Evolutionary conservation across 2,113 vertebrate species (phyloP).

Genomic region (Athene noctua): DNA sequence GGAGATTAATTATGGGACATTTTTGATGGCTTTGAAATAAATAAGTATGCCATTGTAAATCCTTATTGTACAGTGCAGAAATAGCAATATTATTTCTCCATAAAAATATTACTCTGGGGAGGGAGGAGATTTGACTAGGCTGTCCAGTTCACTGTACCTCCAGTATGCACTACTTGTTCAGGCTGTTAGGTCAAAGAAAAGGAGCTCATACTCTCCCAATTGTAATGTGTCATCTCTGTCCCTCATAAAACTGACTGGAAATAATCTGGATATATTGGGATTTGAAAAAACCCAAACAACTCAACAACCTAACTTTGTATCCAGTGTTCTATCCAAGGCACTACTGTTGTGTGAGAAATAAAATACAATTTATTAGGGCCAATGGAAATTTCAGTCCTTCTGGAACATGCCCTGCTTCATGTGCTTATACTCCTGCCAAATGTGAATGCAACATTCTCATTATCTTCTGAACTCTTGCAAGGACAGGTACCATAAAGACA

Average conservation of each 20-base stretch:
- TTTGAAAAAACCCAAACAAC: fast-evolving
- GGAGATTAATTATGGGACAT: neutral
- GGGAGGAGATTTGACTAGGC: neutral
- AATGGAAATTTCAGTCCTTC: neutral
- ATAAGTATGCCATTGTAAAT: neutral
- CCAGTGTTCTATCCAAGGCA: neutral
- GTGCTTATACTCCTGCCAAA: neutral
- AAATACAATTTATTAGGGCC: neutral
- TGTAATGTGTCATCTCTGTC: neutral
- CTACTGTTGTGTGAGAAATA: neutral
- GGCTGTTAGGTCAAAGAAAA: neutral
- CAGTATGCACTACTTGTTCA: neutral
- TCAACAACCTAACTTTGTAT: neutral
- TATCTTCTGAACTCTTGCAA: neutral
- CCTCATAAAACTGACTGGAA: neutral
- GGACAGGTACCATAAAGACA: neutral
- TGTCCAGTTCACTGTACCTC: neutral
- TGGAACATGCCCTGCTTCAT: fast-evolving
- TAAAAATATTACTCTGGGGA: neutral
- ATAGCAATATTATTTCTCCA: neutral
- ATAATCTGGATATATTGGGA: neutral
- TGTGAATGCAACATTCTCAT: neutral
- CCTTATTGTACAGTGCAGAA: neutral
- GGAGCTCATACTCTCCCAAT: neutral
- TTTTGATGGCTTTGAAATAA: neutral